Evolutionary conservation across 2,797 vertebrate genomes (phyloP).

Genomic region (Pseudochromis fuscus): DNA sequence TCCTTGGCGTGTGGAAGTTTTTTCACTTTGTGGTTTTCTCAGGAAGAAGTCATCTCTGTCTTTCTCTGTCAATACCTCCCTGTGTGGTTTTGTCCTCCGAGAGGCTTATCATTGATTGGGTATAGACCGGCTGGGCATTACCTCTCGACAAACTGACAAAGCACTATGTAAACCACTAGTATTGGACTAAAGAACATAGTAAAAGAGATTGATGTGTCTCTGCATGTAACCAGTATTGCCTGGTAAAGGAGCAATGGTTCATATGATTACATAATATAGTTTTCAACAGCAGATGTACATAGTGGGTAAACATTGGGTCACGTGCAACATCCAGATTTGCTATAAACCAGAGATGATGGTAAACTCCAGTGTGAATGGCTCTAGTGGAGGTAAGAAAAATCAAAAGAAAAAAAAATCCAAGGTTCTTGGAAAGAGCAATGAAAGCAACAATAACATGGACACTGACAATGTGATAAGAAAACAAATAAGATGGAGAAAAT

Average conservation of each 20-base stretch:
- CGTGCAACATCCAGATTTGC: neutral
- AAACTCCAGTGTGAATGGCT: neutral
- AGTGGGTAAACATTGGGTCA: too few species aligned
- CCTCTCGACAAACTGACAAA: conserved; percentile 37
- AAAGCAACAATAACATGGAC: conserved; percentile 1
- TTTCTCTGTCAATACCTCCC: conserved; percentile 25
- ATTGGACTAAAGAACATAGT: neutral
- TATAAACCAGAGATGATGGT: neutral
- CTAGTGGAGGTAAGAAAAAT: neutral
- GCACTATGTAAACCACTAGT: conserved; percentile 3
- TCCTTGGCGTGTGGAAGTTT: neutral
- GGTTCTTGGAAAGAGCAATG: neutral
- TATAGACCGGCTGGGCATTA: conserved; percentile 17
- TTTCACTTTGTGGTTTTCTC: conserved; percentile 8
- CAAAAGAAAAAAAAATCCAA: neutral
- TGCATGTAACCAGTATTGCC: neutral
- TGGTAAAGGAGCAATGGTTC: neutral
- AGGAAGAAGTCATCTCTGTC: conserved; percentile 8
- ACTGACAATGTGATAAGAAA: conserved; percentile 36
- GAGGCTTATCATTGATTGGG: conserved; percentile 42
- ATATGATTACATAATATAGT: too few species aligned
- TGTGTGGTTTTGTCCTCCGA: conserved; percentile 23
- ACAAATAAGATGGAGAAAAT: conserved; percentile 17
- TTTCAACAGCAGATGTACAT: too few species aligned
- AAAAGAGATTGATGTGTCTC: neutral